These are phyloP conservation scores for Salpingus planirostris DNA, from an alignment of 2,888 invertebrate species.

Conservation along the genomic window DNA sequence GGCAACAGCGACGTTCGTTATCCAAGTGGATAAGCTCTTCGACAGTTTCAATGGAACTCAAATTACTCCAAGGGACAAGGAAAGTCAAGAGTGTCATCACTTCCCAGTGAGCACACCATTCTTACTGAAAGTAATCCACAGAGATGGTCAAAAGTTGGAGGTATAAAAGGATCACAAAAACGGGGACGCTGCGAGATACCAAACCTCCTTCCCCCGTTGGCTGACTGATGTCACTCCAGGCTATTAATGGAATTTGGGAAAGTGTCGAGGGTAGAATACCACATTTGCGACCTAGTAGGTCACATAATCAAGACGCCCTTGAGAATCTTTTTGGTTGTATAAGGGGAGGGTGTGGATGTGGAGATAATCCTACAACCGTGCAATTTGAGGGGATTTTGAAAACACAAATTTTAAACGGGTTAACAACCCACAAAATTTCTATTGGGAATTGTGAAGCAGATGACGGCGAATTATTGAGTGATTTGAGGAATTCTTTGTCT, in stretches of 20 bases:
- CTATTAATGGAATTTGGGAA: conserved; percentile 9
- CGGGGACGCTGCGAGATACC: conserved; percentile 3
- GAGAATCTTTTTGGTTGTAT: conserved; percentile 17
- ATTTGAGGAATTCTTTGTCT: conserved; percentile 5
- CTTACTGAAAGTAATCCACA: conserved; percentile 7
- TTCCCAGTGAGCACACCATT: conserved; percentile 4
- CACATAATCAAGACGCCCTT: conserved; percentile 17
- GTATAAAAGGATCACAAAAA: conserved; percentile 9
- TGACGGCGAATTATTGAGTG: conserved; percentile 3
- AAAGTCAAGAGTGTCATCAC: conserved; percentile 5
- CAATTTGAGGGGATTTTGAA: conserved; percentile 16
- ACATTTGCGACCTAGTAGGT: conserved; percentile 8
- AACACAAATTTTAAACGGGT: conserved; percentile 15
- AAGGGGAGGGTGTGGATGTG: conserved; percentile 15
- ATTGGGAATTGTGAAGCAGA: conserved; percentile 14
- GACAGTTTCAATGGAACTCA: conserved; percentile 12
- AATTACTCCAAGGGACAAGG: conserved; percentile 8
- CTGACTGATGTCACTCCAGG: conserved; percentile 8
- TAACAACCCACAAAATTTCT: conserved; percentile 1
- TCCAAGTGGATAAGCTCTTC: conserved; percentile 12
- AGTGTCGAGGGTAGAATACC: conserved; percentile 3
- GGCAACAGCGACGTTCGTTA: conserved; percentile 11
- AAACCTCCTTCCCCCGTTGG: conserved; percentile 14
- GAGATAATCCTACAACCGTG: conserved; percentile 14
- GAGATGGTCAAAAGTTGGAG: conserved; percentile 8